Conservation (phyloP, 2,888 invertebrate genomes). For the Hydrotaea diabolus region DNA sequence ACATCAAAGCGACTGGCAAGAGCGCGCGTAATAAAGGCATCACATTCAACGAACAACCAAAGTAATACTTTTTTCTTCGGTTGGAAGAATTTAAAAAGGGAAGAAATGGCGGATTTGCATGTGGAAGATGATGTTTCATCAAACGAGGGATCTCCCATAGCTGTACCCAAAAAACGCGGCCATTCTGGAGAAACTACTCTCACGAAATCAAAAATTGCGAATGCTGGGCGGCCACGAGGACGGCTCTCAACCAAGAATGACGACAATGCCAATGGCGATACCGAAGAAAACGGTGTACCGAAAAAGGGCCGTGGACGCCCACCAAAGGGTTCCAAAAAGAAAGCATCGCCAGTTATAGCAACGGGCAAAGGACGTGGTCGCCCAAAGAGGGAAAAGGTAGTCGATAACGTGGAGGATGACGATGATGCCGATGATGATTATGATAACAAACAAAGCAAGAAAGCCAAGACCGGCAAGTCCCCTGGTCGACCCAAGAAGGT, state of each 20-base stretch:
- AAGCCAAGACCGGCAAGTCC: conserved; percentile 39
- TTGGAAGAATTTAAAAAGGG: no score
- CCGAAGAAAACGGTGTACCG: background rate
- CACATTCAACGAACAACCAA: no score
- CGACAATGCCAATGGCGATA: conserved; percentile 44
- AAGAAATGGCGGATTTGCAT: no score
- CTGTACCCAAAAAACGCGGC: conserved; percentile 74
- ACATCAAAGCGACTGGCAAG: no score
- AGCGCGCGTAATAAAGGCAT: no score
- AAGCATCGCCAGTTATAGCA: conserved; percentile 21
- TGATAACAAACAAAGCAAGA: conserved; percentile 28
- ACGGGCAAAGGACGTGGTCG: conserved; percentile 74
- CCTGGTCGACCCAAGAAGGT: conserved; percentile 72
- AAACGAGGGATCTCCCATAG: conserved; percentile 49
- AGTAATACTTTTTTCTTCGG: no score
- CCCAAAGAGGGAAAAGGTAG: conserved; percentile 68
- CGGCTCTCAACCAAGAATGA: conserved; percentile 69
- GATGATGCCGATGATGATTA: conserved; percentile 55
- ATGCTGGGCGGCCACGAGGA: conserved; percentile 70
- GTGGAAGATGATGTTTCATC: no score
- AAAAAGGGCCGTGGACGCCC: conserved; percentile 7
- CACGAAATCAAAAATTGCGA: conserved; percentile 47
- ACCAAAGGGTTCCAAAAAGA: conserved; percentile 53
- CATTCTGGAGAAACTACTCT: conserved; percentile 71
- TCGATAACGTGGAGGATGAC: no score